A percentile compares a stretch with the other conserved stretches of the same genome.
Conservation (phyloP, 2,797 vertebrate genomes). For the Neosalanx taihuensis region DNA sequence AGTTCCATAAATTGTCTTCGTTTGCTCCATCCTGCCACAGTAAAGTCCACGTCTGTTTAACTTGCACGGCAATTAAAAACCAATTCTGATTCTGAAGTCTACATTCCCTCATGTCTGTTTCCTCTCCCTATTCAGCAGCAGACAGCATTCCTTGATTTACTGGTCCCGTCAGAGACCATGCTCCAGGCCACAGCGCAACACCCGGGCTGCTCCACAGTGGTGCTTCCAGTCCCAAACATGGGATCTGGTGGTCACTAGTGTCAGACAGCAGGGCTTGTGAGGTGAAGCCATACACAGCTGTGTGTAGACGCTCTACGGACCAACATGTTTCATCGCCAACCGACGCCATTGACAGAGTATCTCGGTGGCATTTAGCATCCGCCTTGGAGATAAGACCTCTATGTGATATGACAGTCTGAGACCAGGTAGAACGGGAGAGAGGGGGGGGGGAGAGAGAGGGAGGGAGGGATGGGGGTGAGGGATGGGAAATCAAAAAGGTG, state of each 20-base stretch:
- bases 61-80: too few relatives aligned
- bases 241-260: too few relatives aligned
- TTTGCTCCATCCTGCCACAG: too few relatives aligned
- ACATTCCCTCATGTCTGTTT: constrained; percentile 5
- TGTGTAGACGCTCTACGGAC: constrained; percentile 5
- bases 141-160: constrained; percentile 1
- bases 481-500: not conserved
- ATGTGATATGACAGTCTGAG: constrained; percentile 37
- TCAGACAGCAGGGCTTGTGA: too few relatives aligned
- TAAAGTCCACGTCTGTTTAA: too few relatives aligned
- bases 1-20: too few relatives aligned
- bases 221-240: not conserved
- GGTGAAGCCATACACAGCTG: not conserved
- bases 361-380: constrained; percentile 34
- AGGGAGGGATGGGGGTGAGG: not conserved
- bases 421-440: constrained; percentile 22
- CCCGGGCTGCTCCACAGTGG: not conserved
- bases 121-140: not conserved
- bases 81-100: too few relatives aligned
- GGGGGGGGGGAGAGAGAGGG: not conserved
- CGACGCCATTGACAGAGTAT: not conserved
- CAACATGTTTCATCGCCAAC: constrained; percentile 40
- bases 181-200: too few relatives aligned
- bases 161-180: not conserved
- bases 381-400: constrained; percentile 27